Percentiles rank a stretch among this genome's conserved stretches.
These are phyloP conservation scores for Sebastes miniatus DNA, from an alignment of 2,797 vertebrate genomes.

Conservation along the genomic window DNA sequence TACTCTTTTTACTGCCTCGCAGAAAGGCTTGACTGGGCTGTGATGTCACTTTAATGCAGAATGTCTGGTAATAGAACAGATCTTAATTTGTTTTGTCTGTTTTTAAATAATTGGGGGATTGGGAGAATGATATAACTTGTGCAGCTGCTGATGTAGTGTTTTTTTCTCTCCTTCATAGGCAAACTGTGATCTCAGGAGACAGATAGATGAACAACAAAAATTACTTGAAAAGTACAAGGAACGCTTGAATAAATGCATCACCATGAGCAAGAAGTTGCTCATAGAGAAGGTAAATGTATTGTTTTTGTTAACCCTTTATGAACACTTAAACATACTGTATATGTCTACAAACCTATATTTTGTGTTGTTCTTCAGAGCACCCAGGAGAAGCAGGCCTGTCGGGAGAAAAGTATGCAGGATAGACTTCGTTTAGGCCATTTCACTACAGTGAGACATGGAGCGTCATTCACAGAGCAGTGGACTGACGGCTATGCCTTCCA, in stretches of 20 bases:
- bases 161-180: conserved; percentile 78
- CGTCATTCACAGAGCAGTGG: conserved; percentile 99
- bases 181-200: conserved; percentile 99
- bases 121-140: not conserved
- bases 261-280: conserved; percentile 99
- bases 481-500: conserved; percentile 99
- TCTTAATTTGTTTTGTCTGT: not conserved
- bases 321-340: not conserved
- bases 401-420: conserved; percentile 99
- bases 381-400: conserved; percentile 95
- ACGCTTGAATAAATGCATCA: conserved; percentile 99
- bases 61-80: not conserved
- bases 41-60: not conserved
- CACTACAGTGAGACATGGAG: conserved; percentile 97
- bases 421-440: conserved; percentile 97
- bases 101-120: not conserved
- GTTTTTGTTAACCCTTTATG: not conserved
- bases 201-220: conserved; percentile 99
- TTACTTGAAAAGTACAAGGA: conserved; percentile 99
- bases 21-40: too few species aligned
- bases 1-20: too few species aligned
- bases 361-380: conserved; percentile 72
- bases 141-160: not conserved
- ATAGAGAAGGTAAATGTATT: conserved; percentile 91
- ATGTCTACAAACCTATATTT: not conserved